These are phyloP conservation scores for Coregonus clupeaformis DNA, from an alignment of 2,113 vertebrate genomes.

Conservation along the genomic window DNA sequence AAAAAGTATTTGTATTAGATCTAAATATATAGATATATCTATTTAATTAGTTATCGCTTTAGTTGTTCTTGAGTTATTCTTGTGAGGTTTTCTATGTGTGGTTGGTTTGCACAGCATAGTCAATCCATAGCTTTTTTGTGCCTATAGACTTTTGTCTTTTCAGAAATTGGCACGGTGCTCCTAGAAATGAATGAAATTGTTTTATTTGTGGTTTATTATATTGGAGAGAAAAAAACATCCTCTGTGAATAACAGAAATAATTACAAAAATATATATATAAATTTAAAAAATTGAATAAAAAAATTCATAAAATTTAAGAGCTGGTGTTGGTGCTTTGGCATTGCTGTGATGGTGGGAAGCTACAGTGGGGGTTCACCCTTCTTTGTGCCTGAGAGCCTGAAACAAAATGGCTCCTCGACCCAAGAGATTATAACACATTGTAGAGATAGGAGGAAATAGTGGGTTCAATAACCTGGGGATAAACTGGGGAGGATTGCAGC, in stretches of 20 bases:
- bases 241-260: slow-evolving; percentile 10
- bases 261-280: slow-evolving; percentile 43
- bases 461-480: slow-evolving; percentile 1
- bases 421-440: slow-evolving; percentile 12
- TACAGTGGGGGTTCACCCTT: slow-evolving; percentile 5
- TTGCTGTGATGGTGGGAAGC: background rate
- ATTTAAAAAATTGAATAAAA: slow-evolving; percentile 33
- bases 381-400: slow-evolving; percentile 25
- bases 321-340: slow-evolving; percentile 20
- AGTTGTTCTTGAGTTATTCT: slow-evolving; percentile 63
- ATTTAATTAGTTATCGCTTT: slow-evolving; percentile 72
- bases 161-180: slow-evolving; percentile 52
- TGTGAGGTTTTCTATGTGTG: slow-evolving; percentile 60
- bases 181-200: slow-evolving; percentile 29
- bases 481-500: slow-evolving; percentile 3
- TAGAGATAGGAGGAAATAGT: slow-evolving; percentile 15
- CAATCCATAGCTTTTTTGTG: slow-evolving; percentile 58
- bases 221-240: slow-evolving; percentile 31
- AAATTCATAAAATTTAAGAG: slow-evolving; percentile 41
- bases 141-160: slow-evolving; percentile 59
- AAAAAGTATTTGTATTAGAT: slow-evolving; percentile 82
- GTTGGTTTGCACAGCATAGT: slow-evolving; percentile 73
- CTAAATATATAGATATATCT: slow-evolving; percentile 63
- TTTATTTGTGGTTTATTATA: slow-evolving; percentile 48
- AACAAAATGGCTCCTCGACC: slow-evolving; percentile 26